Evolutionary conservation across 2,797 vertebrate species (phyloP), one percentile per base, ranked within the genome.

Genomic region (Orientallactaga sibirica): DNA sequence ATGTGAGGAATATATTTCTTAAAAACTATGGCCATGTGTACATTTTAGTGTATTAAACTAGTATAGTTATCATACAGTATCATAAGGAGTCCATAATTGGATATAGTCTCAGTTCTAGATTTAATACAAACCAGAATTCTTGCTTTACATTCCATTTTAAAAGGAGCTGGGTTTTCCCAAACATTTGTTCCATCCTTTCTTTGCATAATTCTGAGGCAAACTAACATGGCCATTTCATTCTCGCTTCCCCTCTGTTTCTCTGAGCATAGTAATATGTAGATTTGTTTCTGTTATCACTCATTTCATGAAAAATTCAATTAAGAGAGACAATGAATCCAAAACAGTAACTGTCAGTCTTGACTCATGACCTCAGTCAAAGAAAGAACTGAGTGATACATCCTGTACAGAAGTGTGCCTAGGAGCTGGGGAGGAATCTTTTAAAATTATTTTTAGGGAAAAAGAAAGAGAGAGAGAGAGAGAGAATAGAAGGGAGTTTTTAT

Each of bases 111-210:
- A 16, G 77, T 58, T 87, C 78, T 25, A 88, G 33, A 75, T 82
- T 37, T 2, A 76, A 29, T 15, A 67, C 10, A 25, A 19, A 18
- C 18, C 2, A 68, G 55, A 94, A 75, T 14, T 16, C 19, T 79
- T 86, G 76, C 37, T 86, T 88, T 24, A 52, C 25, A 43, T 74
- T 75, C 7, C 66, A 33, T 76, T 78, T 85, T 33, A 24, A 77
- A 84, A 77, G 29, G 5, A 89, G 92, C 75, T 77, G 41, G 33
- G 16, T 90, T 91, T 25, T 95, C 70, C 78, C 19, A 83, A 62
- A 18, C 5, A 16, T 58, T 33, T 83, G 3, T 37, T 22, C 67
- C 0, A 62, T 64, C 55, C 15, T 62, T 79, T 91, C 43, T 66
- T 89, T 91, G 14, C 24, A 68, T 2, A 58, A 10, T 67, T 74